Evolutionary conservation across 2,888 invertebrate species (phyloP).

Genomic region (Helobdella robusta): DNA sequence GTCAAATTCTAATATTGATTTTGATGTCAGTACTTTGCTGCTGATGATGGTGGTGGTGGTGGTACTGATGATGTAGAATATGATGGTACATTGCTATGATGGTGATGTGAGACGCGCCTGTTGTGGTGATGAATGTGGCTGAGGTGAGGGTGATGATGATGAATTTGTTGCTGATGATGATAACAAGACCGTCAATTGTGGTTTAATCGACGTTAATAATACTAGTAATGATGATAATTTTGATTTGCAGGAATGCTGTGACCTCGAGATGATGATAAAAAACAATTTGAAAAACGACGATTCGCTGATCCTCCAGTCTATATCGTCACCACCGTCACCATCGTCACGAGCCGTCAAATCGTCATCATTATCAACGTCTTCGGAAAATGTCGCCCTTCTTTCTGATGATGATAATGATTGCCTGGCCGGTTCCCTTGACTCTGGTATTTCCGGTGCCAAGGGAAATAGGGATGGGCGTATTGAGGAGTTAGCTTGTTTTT

Average conservation of each 20-base stretch:
- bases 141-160: not conserved
- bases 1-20: slow-evolving; percentile 11
- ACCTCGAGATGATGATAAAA: too few relatives aligned
- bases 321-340: too few relatives aligned
- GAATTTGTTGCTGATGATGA: not conserved
- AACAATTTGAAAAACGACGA: too few relatives aligned
- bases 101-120: not conserved
- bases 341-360: not conserved
- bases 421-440: not conserved
- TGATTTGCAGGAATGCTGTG: too few relatives aligned
- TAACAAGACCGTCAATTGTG: not conserved
- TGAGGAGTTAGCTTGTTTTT: too few relatives aligned
- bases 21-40: not conserved
- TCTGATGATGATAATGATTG: not conserved
- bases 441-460: not conserved
- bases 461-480: too few relatives aligned
- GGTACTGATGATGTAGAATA: not conserved
- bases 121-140: not conserved
- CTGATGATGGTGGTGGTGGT: not conserved
- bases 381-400: not conserved
- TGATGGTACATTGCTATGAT: not conserved
- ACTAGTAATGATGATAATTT: too few relatives aligned
- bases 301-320: too few relatives aligned
- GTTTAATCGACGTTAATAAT: not conserved
- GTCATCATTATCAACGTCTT: not conserved